These are phyloP conservation scores for Ptyas mucosa DNA, from an alignment of 2,113 vertebrate species.

Conservation along the genomic window DNA sequence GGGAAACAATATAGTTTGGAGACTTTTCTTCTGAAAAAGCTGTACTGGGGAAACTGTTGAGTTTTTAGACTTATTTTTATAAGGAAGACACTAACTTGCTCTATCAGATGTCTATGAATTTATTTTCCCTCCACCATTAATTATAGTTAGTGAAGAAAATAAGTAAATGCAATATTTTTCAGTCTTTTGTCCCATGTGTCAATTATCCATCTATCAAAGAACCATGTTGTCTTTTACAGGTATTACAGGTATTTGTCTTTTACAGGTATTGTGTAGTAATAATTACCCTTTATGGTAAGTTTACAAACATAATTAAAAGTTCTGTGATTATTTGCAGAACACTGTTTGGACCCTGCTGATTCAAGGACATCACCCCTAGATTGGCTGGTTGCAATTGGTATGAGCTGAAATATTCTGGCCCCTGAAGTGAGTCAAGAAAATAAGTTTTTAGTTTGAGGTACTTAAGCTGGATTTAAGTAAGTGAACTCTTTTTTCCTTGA, in stretches of 20 bases:
- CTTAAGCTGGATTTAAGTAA: constrained; percentile 39
- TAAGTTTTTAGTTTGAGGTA: constrained; percentile 36
- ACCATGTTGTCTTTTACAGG: neutral
- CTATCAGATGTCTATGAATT: neutral
- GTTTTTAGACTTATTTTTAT: neutral
- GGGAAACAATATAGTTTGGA: neutral
- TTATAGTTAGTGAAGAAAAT: neutral
- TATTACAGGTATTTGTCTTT: neutral
- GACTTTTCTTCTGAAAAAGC: neutral
- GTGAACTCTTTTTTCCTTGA: constrained; percentile 46
- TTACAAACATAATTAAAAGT: neutral
- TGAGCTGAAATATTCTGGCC: neutral
- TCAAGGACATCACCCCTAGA: neutral
- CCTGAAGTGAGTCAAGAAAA: constrained; percentile 46
- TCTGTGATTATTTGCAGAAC: neutral
- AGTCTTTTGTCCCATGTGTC: neutral
- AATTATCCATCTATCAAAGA: neutral
- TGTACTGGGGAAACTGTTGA: neutral
- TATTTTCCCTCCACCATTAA: neutral
- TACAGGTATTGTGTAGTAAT: neutral
- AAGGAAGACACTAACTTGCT: neutral
- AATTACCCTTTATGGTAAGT: neutral
- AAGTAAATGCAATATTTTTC: neutral
- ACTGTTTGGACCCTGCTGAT: neutral
- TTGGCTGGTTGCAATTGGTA: neutral